phyloP scores from a whole-genome alignment of 37 sponge, comb jelly and placozoan genomes.

The Aplysina aerophoba region DNA sequence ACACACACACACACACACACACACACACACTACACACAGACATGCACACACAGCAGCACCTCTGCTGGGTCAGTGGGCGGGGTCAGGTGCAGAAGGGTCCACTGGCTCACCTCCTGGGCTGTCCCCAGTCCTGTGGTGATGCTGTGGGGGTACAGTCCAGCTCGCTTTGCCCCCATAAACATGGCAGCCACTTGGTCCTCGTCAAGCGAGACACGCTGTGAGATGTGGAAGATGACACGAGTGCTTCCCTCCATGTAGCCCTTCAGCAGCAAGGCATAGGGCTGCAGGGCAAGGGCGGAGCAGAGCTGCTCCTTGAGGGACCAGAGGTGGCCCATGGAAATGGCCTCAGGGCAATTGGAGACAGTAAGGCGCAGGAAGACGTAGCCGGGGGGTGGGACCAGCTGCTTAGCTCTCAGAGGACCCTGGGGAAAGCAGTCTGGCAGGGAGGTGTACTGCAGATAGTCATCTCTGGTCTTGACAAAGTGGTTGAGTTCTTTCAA shows the following conservation, averaged over 20 bases:
- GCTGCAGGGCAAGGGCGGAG: slow-evolving; percentile 7
- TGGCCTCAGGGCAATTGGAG: background rate
- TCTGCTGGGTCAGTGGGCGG: no score
- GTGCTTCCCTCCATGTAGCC: slow-evolving; percentile 29
- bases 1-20: no score
- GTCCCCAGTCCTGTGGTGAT: no score
- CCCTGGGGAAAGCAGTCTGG: background rate
- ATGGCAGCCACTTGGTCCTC: no score
- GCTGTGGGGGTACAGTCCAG: no score
- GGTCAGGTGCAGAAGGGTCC: no score
- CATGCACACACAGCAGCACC: no score
- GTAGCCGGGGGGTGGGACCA: slow-evolving; percentile 29
- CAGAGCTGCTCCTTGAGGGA: background rate
- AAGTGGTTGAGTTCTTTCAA: background rate
- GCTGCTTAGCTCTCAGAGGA: slow-evolving; percentile 3
- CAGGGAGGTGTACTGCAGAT: no score
- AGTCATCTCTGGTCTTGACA: background rate
- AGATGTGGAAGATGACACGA: background rate
- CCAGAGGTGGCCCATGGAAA: slow-evolving; percentile 7
- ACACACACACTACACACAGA: no score
- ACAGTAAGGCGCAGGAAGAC: background rate
- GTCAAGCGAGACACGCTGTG: background rate
- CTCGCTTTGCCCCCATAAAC: no score
- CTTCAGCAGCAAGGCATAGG: slow-evolving; percentile 24
- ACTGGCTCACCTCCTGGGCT: no score